Evolutionary conservation across 2,113 vertebrate genomes (phyloP).

Genomic region (Marmota monax): DNA sequence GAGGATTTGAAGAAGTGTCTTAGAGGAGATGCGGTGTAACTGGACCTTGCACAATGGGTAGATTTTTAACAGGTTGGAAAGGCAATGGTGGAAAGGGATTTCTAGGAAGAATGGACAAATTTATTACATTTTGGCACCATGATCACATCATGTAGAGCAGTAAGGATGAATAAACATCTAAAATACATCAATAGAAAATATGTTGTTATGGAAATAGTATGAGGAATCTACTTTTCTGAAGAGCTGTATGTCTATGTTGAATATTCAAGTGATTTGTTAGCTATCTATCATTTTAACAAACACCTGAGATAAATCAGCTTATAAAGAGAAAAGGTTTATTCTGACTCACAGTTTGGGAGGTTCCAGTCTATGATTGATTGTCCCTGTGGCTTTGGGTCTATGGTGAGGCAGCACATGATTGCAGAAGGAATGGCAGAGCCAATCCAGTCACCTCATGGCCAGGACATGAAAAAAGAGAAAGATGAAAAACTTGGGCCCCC

Average conservation of each 20-base stretch:
- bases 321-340: background rate
- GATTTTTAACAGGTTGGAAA: background rate
- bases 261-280: background rate
- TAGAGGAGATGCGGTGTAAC: background rate
- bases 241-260: slow-evolving; percentile 25
- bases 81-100: background rate
- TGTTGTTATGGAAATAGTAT: slow-evolving; percentile 27
- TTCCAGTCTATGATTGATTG: background rate
- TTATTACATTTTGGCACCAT: slow-evolving; percentile 35
- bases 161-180: background rate
- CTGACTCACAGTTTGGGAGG: background rate
- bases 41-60: background rate
- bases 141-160: background rate
- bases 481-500: background rate
- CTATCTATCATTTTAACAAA: background rate
- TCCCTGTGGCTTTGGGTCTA: background rate
- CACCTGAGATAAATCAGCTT: no score
- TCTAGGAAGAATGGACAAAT: background rate
- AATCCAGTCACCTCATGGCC: background rate
- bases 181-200: slow-evolving; percentile 8
- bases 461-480: background rate
- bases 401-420: background rate
- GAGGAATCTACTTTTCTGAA: background rate
- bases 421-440: background rate
- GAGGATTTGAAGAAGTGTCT: background rate